Percentiles rank a stretch among this genome's conserved stretches.
Conservation (phyloP, 1,140 invertebrate genomes). For the Holcopasites calliopsidis region DNA sequence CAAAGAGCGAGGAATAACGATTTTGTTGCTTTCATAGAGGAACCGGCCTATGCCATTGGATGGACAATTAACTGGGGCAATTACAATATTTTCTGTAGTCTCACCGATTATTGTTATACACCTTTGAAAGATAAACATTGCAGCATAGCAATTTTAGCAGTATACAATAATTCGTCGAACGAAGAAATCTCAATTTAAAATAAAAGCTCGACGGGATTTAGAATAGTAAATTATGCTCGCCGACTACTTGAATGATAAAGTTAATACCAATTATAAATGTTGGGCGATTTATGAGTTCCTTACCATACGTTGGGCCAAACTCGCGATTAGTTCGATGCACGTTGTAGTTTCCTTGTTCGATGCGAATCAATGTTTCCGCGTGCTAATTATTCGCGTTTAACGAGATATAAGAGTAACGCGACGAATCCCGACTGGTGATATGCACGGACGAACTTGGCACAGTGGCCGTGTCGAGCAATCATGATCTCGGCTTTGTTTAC, state of each 20-base stretch:
- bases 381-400: background rate
- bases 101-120: too few species aligned
- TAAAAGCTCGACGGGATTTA: too few species aligned
- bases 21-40: background rate
- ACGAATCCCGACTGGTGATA: conserved; percentile 3
- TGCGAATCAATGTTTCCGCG: too few species aligned
- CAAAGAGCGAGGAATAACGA: background rate
- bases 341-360: too few species aligned
- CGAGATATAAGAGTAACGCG: background rate
- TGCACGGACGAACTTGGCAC: conserved; percentile 26
- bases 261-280: background rate
- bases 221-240: too few species aligned
- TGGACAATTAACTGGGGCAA: conserved; percentile 24
- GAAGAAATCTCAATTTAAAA: too few species aligned
- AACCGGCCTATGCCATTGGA: background rate
- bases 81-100: too few species aligned
- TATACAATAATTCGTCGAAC: too few species aligned
- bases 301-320: background rate
- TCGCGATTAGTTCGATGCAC: too few species aligned
- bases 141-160: too few species aligned
- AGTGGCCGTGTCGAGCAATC: background rate
- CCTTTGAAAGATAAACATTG: too few species aligned
- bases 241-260: background rate
- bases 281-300: background rate
- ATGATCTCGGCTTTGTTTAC: conserved; percentile 42